phyloP scores from a whole-genome alignment of 2,888 invertebrate species.

The Agonopterix heracliana region DNA sequence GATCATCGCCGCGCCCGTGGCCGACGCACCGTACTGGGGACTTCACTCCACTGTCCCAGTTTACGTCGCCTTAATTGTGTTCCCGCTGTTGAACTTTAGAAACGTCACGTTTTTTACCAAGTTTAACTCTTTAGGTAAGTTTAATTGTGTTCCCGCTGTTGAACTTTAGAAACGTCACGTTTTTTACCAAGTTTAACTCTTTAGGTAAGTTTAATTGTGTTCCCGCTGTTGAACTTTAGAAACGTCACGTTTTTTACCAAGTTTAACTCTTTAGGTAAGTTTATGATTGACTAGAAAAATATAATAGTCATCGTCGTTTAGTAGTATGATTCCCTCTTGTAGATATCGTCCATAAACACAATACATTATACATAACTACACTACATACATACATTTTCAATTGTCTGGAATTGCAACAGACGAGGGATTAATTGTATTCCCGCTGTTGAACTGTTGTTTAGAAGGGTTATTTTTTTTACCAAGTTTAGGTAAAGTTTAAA shows the following conservation, averaged over 20 bases:
- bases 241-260: constrained; percentile 94
- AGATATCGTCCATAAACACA: too few relatives aligned
- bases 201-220: constrained; percentile 88
- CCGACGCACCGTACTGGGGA: constrained; percentile 79
- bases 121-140: constrained; percentile 94
- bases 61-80: constrained; percentile 84
- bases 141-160: constrained; percentile 87
- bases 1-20: constrained; percentile 24
- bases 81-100: constrained; percentile 89
- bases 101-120: constrained; percentile 94
- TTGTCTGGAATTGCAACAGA: too few relatives aligned
- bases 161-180: constrained; percentile 90
- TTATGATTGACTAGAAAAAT: background rate
- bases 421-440: too few relatives aligned
- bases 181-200: constrained; percentile 95
- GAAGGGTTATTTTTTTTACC: too few relatives aligned
- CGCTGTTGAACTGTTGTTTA: too few relatives aligned
- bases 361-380: too few relatives aligned
- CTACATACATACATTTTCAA: too few relatives aligned
- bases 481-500: too few relatives aligned
- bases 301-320: too few relatives aligned
- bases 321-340: too few relatives aligned
- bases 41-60: constrained; percentile 88
- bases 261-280: constrained; percentile 85
- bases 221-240: constrained; percentile 89